phyloP scores from a whole-genome alignment of 2,888 invertebrate genomes.

The Orthosia cruda region DNA sequence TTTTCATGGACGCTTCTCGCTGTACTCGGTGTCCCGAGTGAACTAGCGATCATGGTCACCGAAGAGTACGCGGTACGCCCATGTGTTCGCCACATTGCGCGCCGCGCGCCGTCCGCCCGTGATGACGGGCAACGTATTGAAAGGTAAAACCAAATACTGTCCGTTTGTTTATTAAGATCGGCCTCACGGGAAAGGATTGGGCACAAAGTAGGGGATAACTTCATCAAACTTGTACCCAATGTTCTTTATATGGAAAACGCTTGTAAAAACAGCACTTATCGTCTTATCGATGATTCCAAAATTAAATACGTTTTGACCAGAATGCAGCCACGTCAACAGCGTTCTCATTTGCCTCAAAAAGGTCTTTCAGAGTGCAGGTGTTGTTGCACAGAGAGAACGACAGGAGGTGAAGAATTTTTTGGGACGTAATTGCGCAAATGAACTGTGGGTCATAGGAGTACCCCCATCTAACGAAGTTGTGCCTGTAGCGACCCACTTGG shows the following conservation, averaged over 20 bases:
- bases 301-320: no score
- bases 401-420: no score
- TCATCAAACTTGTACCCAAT: conserved; percentile 30
- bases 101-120: conserved; percentile 71
- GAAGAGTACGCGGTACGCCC: conserved; percentile 67
- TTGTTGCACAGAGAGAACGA: no score
- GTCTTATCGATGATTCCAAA: no score
- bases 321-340: no score
- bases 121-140: conserved; percentile 77
- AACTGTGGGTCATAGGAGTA: no score
- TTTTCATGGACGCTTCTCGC: neutral
- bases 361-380: no score
- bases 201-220: conserved; percentile 45
- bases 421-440: no score
- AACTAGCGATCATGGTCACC: conserved; percentile 62
- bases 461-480: no score
- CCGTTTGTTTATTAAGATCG: conserved; percentile 71
- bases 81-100: conserved; percentile 87
- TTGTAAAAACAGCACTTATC: neutral
- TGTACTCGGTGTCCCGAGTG: conserved; percentile 21
- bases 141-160: conserved; percentile 78
- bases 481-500: no score
- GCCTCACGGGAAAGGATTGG: conserved; percentile 68
- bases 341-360: no score
- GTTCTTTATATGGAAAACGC: neutral